phyloP scores from a whole-genome alignment of 2,113 vertebrate genomes.

The Larimichthys polyactis region DNA sequence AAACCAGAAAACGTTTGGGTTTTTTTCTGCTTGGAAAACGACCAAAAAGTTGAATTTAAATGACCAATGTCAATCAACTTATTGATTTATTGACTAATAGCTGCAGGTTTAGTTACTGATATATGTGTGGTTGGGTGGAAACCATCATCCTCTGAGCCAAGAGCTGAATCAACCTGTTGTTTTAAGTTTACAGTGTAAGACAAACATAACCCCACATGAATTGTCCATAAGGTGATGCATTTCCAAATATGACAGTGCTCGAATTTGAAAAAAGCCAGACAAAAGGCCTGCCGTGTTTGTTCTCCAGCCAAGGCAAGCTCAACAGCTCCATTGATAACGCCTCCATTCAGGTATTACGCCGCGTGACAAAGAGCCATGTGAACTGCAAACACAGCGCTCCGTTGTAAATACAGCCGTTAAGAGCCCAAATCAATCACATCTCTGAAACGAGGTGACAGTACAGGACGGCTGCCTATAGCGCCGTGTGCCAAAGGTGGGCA shows the following conservation, averaged over 20 bases:
- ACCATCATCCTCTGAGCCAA: no score
- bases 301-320: constrained; percentile 12
- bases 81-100: not conserved
- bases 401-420: constrained; percentile 50
- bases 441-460: constrained; percentile 59
- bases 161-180: not conserved
- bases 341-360: constrained; percentile 37
- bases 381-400: constrained; percentile 58
- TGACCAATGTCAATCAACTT: no score
- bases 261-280: not conserved
- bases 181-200: not conserved
- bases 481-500: constrained; percentile 60
- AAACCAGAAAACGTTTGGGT: not conserved
- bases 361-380: constrained; percentile 56
- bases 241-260: not conserved
- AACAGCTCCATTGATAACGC: constrained; percentile 38
- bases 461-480: constrained; percentile 52
- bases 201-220: not conserved
- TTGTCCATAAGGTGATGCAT: not conserved
- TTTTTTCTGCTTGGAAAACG: not conserved
- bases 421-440: constrained; percentile 70
- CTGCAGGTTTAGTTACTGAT: not conserved
- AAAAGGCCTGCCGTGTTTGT: not conserved
- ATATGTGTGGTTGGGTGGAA: not conserved
- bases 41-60: not conserved